Conservation (phyloP, 2,113 vertebrate genomes). For the Oreochromis aureus region DNA sequence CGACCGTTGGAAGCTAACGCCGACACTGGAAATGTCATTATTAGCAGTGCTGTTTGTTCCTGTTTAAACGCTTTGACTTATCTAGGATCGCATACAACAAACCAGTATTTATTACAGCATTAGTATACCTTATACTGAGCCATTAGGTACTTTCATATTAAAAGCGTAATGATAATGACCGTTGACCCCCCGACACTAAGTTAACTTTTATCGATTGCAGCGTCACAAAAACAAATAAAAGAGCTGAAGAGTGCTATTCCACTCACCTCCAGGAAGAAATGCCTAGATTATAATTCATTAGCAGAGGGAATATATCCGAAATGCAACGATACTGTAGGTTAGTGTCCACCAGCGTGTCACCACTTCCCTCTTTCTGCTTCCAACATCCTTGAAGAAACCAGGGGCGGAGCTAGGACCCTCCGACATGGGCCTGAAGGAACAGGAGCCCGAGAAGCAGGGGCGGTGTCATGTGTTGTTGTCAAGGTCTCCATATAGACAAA, state of each 20-base stretch:
- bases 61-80: not conserved
- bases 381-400: constrained; percentile 23
- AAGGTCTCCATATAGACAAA: not conserved
- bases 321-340: not conserved
- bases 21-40: not conserved
- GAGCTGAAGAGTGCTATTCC: not conserved
- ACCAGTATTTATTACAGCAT: not conserved
- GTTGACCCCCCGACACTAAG: not conserved
- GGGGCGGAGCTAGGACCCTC: constrained; percentile 34
- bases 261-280: constrained; percentile 44
- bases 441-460: not conserved
- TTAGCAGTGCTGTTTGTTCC: not conserved
- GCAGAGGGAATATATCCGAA: not conserved
- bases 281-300: not conserved
- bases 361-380: constrained; percentile 54
- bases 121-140: not conserved
- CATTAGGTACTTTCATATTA: not conserved
- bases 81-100: too few relatives aligned
- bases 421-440: not conserved
- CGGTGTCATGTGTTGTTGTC: not conserved
- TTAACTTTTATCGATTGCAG: not conserved
- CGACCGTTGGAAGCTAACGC: not conserved
- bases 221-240: not conserved
- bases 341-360: not conserved
- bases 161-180: not conserved